Percentiles rank a stretch among this genome's conserved stretches.
Evolutionary conservation across 2,888 invertebrate species (phyloP).

Genomic region (Ormyrus nitidulus): DNA sequence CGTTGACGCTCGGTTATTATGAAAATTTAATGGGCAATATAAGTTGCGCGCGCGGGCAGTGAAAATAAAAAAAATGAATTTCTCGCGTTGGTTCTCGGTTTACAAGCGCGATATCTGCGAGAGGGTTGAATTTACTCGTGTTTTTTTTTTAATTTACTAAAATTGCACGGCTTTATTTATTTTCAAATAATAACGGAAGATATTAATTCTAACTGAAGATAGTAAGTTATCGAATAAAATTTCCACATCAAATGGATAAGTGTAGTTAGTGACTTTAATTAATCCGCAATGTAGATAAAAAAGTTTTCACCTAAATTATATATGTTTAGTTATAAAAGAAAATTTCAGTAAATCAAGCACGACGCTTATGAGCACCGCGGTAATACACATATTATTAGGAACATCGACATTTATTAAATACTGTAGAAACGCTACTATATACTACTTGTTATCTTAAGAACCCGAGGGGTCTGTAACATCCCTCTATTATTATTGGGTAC

Average conservation of each 20-base stretch:
- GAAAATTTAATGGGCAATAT: no score
- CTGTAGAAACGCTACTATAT: background rate
- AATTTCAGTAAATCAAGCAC: background rate
- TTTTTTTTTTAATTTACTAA: background rate
- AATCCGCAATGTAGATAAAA: background rate
- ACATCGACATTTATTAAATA: conserved; percentile 12
- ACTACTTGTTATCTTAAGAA: conserved; percentile 29
- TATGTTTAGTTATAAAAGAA: background rate
- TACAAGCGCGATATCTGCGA: background rate
- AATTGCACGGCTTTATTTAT: no score
- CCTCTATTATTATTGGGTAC: conserved; percentile 31
- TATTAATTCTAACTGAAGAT: no score
- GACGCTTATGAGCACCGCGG: no score
- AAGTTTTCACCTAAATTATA: no score
- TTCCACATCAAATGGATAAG: background rate
- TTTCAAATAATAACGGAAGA: no score
- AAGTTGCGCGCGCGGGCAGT: background rate
- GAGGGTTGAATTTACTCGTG: background rate
- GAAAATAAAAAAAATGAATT: background rate
- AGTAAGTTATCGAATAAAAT: background rate
- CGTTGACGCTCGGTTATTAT: background rate
- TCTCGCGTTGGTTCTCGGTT: background rate
- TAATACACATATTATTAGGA: conserved; percentile 10
- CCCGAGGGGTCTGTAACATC: conserved; percentile 17
- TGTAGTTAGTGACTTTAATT: background rate